Conservation (phyloP, 2,797 vertebrate species). For the Mico argentatus region DNA sequence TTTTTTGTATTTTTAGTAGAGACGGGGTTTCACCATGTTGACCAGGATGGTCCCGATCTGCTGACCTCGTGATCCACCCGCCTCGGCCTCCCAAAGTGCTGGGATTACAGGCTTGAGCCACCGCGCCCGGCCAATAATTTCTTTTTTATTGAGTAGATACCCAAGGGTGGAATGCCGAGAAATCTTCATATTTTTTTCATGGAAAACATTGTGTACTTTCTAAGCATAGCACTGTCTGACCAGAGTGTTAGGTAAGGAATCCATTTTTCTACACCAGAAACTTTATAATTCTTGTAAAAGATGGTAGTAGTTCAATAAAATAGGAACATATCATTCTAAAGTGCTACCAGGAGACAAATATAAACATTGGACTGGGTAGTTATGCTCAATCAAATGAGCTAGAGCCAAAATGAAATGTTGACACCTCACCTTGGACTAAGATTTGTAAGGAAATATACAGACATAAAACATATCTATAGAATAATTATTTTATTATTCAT, state of each 20-base stretch:
- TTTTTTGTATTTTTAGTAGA: too few species aligned
- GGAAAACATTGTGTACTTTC: background rate
- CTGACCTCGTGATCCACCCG: too few species aligned
- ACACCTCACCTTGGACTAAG: background rate
- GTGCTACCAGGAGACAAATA: slow-evolving; percentile 31
- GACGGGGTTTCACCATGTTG: too few species aligned
- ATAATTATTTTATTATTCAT: background rate
- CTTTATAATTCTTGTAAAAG: slow-evolving; percentile 15
- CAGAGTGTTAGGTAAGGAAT: background rate
- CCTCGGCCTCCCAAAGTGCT: too few species aligned
- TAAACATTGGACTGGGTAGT: background rate
- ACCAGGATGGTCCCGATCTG: too few species aligned
- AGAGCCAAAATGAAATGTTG: background rate
- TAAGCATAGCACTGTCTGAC: background rate
- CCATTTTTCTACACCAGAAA: background rate
- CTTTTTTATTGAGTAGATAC: background rate
- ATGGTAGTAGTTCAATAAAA: background rate
- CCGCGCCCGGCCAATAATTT: background rate
- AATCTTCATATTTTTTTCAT: background rate
- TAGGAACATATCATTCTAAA: background rate
- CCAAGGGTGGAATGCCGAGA: background rate
- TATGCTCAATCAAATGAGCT: background rate
- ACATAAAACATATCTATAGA: background rate
- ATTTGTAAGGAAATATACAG: background rate
- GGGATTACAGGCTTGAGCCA: too few species aligned